Evolutionary conservation across 2,888 invertebrate species (phyloP).

Genomic region (Calephelis perditalis): DNA sequence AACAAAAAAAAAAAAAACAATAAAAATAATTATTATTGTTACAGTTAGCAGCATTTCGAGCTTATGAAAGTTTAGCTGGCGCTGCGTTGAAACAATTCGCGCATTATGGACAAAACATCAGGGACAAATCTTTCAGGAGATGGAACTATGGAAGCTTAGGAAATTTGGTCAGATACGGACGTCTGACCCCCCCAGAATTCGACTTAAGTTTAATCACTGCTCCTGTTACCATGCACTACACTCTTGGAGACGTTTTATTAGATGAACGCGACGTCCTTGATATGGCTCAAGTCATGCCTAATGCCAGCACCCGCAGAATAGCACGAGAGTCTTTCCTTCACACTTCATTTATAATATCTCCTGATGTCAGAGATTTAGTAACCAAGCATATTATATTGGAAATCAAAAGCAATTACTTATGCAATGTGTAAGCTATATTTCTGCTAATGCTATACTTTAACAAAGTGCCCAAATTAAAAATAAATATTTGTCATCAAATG

Average conservation of each 20-base stretch:
- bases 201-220: slow-evolving; percentile 38
- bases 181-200: slow-evolving; percentile 42
- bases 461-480: not conserved
- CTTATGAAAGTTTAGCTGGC: slow-evolving; percentile 32
- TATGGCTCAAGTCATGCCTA: slow-evolving; percentile 49
- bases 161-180: slow-evolving; percentile 43
- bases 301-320: slow-evolving; percentile 42
- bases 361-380: slow-evolving; percentile 45
- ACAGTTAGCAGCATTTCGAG: not conserved
- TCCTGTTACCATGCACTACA: slow-evolving; percentile 50
- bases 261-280: slow-evolving; percentile 47
- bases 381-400: slow-evolving; percentile 44
- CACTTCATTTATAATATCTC: slow-evolving; percentile 39
- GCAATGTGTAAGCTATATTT: not conserved
- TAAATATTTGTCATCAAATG: not conserved
- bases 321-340: slow-evolving; percentile 44
- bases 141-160: slow-evolving; percentile 42
- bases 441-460: not conserved
- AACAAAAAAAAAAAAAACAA: no score
- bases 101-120: slow-evolving; percentile 58
- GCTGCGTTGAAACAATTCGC: slow-evolving; percentile 53
- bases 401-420: slow-evolving; percentile 19
- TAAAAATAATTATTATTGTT: not conserved
- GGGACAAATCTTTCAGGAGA: slow-evolving; percentile 45
- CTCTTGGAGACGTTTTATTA: slow-evolving; percentile 41